These are phyloP conservation scores for Sander vitreus DNA, from an alignment of 2,113 vertebrate species.

Conservation along the genomic window DNA sequence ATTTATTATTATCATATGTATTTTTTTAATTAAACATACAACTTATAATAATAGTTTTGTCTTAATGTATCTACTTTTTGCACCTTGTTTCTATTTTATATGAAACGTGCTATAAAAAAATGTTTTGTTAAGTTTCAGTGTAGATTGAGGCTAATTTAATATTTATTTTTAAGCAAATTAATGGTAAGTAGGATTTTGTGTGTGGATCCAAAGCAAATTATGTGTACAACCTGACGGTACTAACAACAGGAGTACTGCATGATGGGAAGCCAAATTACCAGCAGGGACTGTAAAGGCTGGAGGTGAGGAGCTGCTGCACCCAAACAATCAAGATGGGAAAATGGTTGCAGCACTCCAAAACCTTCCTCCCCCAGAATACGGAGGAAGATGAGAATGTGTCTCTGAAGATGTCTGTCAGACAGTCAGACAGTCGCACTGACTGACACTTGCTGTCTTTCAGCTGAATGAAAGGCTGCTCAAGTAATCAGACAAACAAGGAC, in stretches of 20 bases:
- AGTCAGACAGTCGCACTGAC: not conserved
- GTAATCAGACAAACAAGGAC: constrained; percentile 48
- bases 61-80: not conserved
- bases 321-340: not conserved
- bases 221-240: not conserved
- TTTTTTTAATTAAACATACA: not conserved
- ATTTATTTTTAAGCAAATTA: not conserved
- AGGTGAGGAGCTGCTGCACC: constrained; percentile 3
- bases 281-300: not conserved
- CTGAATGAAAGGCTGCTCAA: constrained; percentile 28
- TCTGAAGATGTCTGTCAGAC: constrained; percentile 1
- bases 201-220: not conserved
- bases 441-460: not conserved
- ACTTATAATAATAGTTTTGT: not conserved
- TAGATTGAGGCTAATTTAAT: not conserved
- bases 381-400: constrained; percentile 18
- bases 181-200: not conserved
- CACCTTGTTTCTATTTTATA: not conserved
- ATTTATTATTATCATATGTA: not conserved
- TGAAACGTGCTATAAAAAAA: not conserved
- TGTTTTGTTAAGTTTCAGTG: not conserved
- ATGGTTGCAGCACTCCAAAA: not conserved
- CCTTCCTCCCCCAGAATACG: not conserved
- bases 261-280: not conserved
- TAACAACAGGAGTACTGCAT: not conserved